Conservation (phyloP, 2,797 vertebrate species). For the Ctenochaetus hawaiiensis region DNA sequence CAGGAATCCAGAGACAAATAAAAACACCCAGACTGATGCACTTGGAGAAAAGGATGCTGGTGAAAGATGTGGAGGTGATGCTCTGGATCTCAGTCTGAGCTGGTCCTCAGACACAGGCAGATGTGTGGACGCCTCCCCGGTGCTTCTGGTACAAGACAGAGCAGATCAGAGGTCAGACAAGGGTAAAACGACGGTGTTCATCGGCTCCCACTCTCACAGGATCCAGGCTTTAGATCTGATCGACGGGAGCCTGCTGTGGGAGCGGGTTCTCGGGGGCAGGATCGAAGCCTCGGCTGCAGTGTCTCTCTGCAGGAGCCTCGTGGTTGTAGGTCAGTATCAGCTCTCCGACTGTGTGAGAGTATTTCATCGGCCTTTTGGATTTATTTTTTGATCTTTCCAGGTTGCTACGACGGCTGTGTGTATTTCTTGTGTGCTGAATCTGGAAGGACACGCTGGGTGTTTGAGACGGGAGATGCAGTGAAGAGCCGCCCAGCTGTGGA, state of each 20-base stretch:
- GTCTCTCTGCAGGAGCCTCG: conserved; percentile 89
- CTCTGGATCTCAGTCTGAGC: conserved; percentile 76
- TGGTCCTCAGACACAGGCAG: conserved; percentile 93
- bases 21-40: not conserved
- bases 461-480: conserved; percentile 89
- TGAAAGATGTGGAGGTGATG: not conserved
- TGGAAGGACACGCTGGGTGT: conserved; percentile 90
- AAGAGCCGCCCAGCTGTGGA: conserved; percentile 92
- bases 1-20: not conserved
- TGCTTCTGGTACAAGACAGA: conserved; percentile 80
- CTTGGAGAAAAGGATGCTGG: not conserved
- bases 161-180: conserved; percentile 21
- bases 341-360: not conserved
- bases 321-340: conserved; percentile 89
- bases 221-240: conserved; percentile 90
- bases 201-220: conserved; percentile 94
- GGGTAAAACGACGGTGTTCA: conserved; percentile 80
- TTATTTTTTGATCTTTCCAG: conserved; percentile 68
- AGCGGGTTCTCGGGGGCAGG: conserved; percentile 90
- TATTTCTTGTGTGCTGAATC: conserved; percentile 87
- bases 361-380: not conserved
- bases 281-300: conserved; percentile 93
- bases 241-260: conserved; percentile 89
- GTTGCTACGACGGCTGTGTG: conserved; percentile 92
- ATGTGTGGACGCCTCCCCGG: conserved; percentile 95